Evolutionary conservation across 92 coral and sea anemone species (phyloP), one percentile per base, ranked within the genome.

Genomic region (Parazoanthus atlanticus): DNA sequence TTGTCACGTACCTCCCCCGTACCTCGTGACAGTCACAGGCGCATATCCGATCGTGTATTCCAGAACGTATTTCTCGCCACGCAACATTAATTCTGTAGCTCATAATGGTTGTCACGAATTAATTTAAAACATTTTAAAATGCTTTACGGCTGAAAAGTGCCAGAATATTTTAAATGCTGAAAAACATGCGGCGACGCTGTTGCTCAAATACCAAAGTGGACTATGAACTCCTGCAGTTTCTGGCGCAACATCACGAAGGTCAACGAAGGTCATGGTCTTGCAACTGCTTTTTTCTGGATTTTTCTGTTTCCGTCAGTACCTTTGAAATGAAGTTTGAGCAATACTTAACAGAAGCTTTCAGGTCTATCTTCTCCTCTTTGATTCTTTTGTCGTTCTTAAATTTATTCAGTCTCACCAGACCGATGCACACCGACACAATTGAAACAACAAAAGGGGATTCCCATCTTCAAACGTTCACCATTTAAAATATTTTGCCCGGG

Each of bases 261-360:
- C 78, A 84, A 71, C 32, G 65, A 84, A 84, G 87, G 87, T 84
- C 67, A 52, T 69, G 69, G 33, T 34, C 13, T 75, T 41, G 52
- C 19, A 34, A 5, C 49, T 75, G 16, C 3, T 66, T 40, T 7
- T 21, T 52, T 2, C 12, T 2, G 28, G 25, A 34, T 32, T 12
- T 21, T 32, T 25, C 43, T 17, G 5, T 30, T 13, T 41, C 29
- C 61, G 34, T 34, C 19, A 11, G 36, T 28, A 40, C 19, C 65
- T 47, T 46, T 47, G 64, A 25, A 77, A 13, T 13, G 26, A 7
- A 19, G 49, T 13, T 43, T 79, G 0, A 25, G 43, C 85, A 15
- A 0, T 3, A 21, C 49, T 33, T 19, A 21, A 36, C 29, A 75
- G 15, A 7, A 75, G 10, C 36, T 36, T 75, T 75, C 10, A 17